Evolutionary conservation across 1,140 invertebrate genomes (phyloP).

Genomic region (Brachionus sp.): DNA sequence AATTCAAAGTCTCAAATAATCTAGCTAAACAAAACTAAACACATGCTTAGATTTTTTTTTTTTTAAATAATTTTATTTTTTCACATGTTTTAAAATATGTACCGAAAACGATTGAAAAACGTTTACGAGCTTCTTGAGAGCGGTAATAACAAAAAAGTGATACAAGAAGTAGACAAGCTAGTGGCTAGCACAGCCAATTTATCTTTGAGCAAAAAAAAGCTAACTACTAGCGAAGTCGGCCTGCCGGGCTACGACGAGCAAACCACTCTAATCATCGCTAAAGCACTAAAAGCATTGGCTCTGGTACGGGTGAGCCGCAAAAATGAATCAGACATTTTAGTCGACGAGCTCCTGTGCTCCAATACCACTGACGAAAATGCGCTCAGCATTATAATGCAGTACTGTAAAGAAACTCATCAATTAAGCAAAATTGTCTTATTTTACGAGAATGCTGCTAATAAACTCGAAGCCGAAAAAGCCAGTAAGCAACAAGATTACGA

Average conservation of each 20-base stretch:
- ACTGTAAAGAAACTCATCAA: constrained; percentile 37
- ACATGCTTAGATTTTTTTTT: neutral
- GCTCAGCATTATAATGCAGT: constrained; percentile 25
- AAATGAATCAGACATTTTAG: neutral
- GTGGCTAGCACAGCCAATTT: neutral
- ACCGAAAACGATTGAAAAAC: constrained; percentile 32
- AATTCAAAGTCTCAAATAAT: neutral
- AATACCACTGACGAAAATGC: constrained; percentile 28
- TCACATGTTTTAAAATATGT: neutral
- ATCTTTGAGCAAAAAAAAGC: neutral
- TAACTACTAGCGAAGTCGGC: neutral
- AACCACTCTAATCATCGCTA: constrained; percentile 23
- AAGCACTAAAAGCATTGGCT: neutral
- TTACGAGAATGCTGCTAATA: constrained; percentile 15
- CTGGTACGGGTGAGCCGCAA: neutral
- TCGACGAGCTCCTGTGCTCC: neutral
- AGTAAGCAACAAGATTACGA: constrained; percentile 9
- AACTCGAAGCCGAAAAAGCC: neutral
- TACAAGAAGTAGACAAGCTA: constrained; percentile 44
- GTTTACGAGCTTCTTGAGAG: constrained; percentile 33
- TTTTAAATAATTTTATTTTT: neutral
- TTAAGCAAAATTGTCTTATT: neutral
- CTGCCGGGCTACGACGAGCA: constrained; percentile 5
- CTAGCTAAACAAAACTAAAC: neutral
- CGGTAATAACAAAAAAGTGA: constrained; percentile 37